Percentiles rank a stretch among this genome's conserved stretches.
Evolutionary conservation across 37 sponge, comb jelly and placozoan species (phyloP).

Genomic region (Haliclona indistincta): DNA sequence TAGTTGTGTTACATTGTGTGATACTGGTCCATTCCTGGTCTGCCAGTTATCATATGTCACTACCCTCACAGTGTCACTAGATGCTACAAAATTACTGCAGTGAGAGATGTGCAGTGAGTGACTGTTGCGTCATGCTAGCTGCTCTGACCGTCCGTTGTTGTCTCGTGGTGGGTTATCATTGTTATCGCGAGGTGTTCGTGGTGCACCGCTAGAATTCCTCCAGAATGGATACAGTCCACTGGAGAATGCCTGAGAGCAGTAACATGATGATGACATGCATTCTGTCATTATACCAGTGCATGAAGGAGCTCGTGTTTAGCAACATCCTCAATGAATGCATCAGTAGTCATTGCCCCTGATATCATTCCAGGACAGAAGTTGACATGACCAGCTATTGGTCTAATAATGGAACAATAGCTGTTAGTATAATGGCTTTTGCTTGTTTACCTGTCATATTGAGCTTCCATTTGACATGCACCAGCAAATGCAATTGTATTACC

Average conservation of each 20-base stretch:
- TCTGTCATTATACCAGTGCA: neutral
- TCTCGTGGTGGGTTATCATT: slow-evolving; percentile 15
- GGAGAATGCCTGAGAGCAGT: slow-evolving; percentile 20
- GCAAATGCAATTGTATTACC: neutral
- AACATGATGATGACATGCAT: neutral
- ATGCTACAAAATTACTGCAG: too few relatives aligned
- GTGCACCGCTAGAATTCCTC: slow-evolving; percentile 56
- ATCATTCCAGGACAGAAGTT: neutral
- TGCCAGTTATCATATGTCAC: slow-evolving; percentile 47
- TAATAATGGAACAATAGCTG: neutral
- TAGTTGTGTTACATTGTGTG: slow-evolving; percentile 33
- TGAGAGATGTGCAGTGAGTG: too few relatives aligned
- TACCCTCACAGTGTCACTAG: slow-evolving; percentile 13
- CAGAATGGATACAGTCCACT: slow-evolving; percentile 74
- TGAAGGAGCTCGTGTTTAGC: neutral
- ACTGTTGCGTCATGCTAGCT: too few relatives aligned
- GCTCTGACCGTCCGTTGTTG: slow-evolving; percentile 14
- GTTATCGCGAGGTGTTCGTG: slow-evolving; percentile 65
- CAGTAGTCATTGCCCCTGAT: neutral
- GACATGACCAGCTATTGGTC: neutral
- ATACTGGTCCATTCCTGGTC: neutral
- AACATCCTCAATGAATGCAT: neutral
- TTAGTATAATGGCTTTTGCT: neutral
- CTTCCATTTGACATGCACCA: neutral
- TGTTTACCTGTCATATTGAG: neutral